A percentile compares a stretch with the other conserved stretches of the same genome.
These are phyloP conservation scores for Campopleginae sp. DNA, from an alignment of 2,888 invertebrate species.

Conservation along the genomic window DNA sequence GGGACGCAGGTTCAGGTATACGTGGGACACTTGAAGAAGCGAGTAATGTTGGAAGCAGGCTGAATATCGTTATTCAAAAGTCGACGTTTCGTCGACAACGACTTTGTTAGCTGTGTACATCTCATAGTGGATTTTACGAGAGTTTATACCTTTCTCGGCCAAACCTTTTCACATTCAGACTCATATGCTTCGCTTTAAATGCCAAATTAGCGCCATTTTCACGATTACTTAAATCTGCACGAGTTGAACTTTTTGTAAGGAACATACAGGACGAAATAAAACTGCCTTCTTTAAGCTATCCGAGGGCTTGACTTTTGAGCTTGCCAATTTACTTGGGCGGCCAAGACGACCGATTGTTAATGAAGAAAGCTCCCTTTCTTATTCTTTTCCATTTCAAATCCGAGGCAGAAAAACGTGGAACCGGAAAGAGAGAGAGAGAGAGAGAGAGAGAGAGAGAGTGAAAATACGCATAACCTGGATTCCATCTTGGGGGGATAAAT, in stretches of 20 bases:
- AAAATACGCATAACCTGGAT: not conserved
- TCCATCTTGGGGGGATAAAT: not conserved
- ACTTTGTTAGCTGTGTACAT: constrained; percentile 33
- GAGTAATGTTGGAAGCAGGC: constrained; percentile 18
- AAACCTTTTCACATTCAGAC: constrained; percentile 54
- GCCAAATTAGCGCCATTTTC: constrained; percentile 63
- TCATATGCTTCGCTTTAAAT: constrained; percentile 44
- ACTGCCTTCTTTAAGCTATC: constrained; percentile 1
- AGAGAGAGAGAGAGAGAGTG: too few species aligned
- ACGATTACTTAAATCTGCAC: constrained; percentile 59
- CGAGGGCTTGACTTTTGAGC: constrained; percentile 31
- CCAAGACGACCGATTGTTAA: constrained; percentile 60
- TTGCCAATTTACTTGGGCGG: constrained; percentile 49
- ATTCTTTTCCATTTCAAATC: constrained; percentile 29
- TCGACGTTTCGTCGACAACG: constrained; percentile 43
- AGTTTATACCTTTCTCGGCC: constrained; percentile 18
- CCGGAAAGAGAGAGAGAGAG: not conserved
- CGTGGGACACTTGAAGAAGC: constrained; percentile 31
- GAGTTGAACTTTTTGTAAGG: constrained; percentile 24
- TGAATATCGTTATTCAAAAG: constrained; percentile 59
- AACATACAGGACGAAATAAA: constrained; percentile 42
- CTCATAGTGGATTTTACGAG: constrained; percentile 32
- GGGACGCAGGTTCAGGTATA: not conserved
- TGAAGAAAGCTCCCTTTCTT: constrained; percentile 38
- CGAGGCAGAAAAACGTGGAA: not conserved